phyloP scores from a whole-genome alignment of 2,888 invertebrate genomes.

The Bombyx huttoni region DNA sequence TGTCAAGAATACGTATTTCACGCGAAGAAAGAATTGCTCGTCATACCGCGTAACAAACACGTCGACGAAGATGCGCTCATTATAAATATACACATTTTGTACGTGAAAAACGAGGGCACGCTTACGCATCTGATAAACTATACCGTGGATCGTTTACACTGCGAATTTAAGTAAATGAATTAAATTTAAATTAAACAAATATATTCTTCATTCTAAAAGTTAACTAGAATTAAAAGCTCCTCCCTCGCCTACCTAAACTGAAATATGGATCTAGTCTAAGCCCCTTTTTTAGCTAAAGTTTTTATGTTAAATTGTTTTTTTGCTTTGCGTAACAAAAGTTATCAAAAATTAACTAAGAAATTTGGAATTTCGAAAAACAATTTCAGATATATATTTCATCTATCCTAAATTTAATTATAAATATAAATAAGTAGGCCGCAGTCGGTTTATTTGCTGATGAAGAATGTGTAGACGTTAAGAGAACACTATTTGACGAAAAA shows the following conservation, averaged over 20 bases:
- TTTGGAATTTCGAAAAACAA: neutral
- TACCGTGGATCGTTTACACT: conserved; percentile 26
- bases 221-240: neutral
- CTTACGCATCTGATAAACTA: conserved; percentile 20
- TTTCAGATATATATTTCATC: neutral
- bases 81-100: conserved; percentile 33
- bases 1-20: conserved; percentile 51
- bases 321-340: no score
- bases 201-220: conserved; percentile 2
- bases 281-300: no score
- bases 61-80: conserved; percentile 20
- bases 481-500: conserved; percentile 8
- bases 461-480: neutral
- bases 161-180: conserved; percentile 15
- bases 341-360: no score
- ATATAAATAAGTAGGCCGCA: neutral
- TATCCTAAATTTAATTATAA: neutral
- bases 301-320: no score
- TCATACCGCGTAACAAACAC: conserved; percentile 25
- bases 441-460: neutral
- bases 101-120: conserved; percentile 33
- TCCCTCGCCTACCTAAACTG: neutral
- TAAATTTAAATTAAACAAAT: conserved; percentile 12
- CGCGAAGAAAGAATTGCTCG: conserved; percentile 9
- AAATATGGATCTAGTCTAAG: no score